A percentile compares a stretch with the other conserved stretches of the same genome.
These are phyloP conservation scores for Elachura formosa DNA, from an alignment of 2,113 vertebrate species.

Conservation along the genomic window DNA sequence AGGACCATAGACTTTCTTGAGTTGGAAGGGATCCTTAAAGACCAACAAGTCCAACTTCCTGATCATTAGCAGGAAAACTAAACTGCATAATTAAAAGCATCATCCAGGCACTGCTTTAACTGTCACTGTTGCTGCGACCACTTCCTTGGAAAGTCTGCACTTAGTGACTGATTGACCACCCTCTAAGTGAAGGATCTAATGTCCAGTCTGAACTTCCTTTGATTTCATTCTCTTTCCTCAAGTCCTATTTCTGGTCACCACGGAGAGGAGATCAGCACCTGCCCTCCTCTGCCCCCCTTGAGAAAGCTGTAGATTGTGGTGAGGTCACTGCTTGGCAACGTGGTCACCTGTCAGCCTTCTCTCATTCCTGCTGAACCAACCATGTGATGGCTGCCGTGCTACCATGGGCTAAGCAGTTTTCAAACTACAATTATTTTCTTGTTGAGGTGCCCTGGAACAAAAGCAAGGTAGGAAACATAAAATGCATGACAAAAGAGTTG, in stretches of 20 bases:
- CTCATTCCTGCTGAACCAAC: not conserved
- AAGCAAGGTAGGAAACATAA: not conserved
- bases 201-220: not conserved
- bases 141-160: not conserved
- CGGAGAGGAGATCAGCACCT: not conserved
- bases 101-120: not conserved
- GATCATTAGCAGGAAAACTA: not conserved
- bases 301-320: not conserved
- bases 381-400: not conserved
- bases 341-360: not conserved
- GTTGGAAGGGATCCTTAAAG: not conserved
- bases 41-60: accelerated
- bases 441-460: not conserved
- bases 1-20: not conserved
- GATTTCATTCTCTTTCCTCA: not conserved
- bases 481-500: not conserved
- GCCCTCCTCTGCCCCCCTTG: accelerated
- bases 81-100: not conserved
- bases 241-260: not conserved
- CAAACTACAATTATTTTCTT: not conserved
- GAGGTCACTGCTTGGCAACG: not conserved
- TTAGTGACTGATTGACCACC: not conserved
- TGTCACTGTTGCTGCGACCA: not conserved
- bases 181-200: not conserved
- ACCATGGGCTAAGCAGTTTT: not conserved